A percentile compares a stretch with the other conserved stretches of the same genome.
These are phyloP conservation scores for Archaeoteleia sp. DNA, from an alignment of 2,888 invertebrate species.

Conservation along the genomic window DNA sequence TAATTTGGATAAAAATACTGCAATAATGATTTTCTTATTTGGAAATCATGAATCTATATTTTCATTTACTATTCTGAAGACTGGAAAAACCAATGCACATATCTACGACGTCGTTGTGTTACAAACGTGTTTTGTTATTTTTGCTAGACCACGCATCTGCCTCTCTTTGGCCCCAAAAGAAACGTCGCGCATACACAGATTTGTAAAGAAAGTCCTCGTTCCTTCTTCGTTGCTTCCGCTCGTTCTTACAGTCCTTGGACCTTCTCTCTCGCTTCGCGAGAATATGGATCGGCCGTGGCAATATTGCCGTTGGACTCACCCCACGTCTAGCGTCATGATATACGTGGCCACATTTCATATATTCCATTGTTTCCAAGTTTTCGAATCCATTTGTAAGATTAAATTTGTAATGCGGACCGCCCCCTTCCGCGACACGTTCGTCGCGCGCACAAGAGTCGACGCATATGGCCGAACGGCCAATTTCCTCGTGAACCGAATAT, in stretches of 20 bases:
- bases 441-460: conserved; percentile 64
- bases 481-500: conserved; percentile 62
- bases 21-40: neutral
- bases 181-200: conserved; percentile 34
- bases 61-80: no score
- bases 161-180: conserved; percentile 9
- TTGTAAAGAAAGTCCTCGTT: conserved; percentile 22
- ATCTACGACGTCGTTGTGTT: no score
- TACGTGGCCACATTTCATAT: conserved; percentile 74
- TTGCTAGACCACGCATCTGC: conserved; percentile 36
- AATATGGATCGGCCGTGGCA: conserved; percentile 72
- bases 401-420: conserved; percentile 79
- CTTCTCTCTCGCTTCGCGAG: conserved; percentile 48
- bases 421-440: conserved; percentile 53
- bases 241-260: conserved; percentile 7
- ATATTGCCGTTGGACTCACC: conserved; percentile 72
- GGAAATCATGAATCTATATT: no score
- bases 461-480: conserved; percentile 72
- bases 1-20: no score
- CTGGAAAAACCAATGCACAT: no score
- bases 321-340: conserved; percentile 66
- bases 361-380: conserved; percentile 76
- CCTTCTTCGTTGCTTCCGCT: conserved; percentile 25
- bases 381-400: conserved; percentile 84
- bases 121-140: conserved; percentile 21